These are phyloP conservation scores for Ctenoplectra terminalis DNA, from an alignment of 1,140 invertebrate genomes.

Conservation along the genomic window DNA sequence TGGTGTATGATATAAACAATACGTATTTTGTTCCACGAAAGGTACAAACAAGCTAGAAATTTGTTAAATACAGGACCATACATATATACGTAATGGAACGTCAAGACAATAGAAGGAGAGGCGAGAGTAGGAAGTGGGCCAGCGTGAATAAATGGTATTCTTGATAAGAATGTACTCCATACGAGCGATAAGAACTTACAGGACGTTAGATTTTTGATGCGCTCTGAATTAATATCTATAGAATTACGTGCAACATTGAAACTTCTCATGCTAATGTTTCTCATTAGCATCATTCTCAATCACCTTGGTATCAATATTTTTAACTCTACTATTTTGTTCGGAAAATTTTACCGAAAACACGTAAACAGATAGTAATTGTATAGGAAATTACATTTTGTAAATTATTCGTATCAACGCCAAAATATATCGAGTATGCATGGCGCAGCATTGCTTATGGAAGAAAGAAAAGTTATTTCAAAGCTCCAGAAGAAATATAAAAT, in stretches of 20 bases:
- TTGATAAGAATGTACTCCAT: conserved; percentile 36
- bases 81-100: background rate
- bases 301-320: too few relatives aligned
- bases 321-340: too few relatives aligned
- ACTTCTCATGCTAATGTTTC: background rate
- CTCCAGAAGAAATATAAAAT: background rate
- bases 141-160: conserved; percentile 43
- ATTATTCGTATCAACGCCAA: background rate
- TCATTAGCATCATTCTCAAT: too few relatives aligned
- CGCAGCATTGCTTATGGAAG: too few relatives aligned
- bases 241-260: background rate
- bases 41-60: background rate
- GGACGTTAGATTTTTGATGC: conserved; percentile 45
- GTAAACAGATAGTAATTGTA: too few relatives aligned
- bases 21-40: background rate
- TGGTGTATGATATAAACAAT: background rate
- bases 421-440: background rate
- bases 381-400: background rate
- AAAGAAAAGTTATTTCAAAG: background rate
- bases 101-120: conserved; percentile 23
- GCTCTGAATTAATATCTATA: background rate
- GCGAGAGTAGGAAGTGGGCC: conserved; percentile 37
- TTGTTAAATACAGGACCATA: background rate
- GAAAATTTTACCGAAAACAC: too few relatives aligned
- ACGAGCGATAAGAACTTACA: conserved; percentile 47